Evolutionary conservation across 1,140 invertebrate genomes (phyloP).

Genomic region (Papilio helenus): DNA sequence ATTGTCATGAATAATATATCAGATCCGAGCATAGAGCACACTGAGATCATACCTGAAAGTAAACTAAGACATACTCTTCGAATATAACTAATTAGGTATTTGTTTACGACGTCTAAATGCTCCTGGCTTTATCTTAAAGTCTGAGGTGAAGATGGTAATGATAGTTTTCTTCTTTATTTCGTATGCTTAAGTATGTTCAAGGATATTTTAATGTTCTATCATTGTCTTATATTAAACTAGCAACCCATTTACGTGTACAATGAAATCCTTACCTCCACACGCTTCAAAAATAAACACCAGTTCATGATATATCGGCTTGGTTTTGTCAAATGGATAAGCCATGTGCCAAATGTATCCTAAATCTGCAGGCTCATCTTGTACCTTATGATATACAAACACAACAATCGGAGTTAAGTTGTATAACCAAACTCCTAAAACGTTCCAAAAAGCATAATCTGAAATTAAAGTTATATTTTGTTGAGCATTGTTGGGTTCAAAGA

Average conservation of each 20-base stretch:
- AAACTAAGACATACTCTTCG: slow-evolving; percentile 23
- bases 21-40: slow-evolving; percentile 68
- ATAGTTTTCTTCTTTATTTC: not conserved
- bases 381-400: slow-evolving; percentile 56
- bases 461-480: slow-evolving; percentile 38
- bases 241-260: not conserved
- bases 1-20: slow-evolving; percentile 74
- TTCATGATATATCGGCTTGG: slow-evolving; percentile 58
- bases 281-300: slow-evolving; percentile 64
- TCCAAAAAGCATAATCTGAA: slow-evolving; percentile 71
- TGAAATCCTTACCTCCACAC: slow-evolving; percentile 56
- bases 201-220: not conserved
- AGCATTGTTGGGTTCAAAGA: not conserved
- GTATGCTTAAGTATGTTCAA: no score
- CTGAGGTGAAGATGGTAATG: not conserved
- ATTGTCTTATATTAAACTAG: not conserved
- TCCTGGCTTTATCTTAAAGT: not conserved
- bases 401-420: slow-evolving; percentile 68
- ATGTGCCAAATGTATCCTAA: slow-evolving; percentile 69
- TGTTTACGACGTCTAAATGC: no score
- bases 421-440: slow-evolving; percentile 64
- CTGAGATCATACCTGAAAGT: slow-evolving; percentile 60
- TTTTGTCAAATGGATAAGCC: slow-evolving; percentile 71
- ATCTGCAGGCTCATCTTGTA: slow-evolving; percentile 51
- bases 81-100: no score